Conservation (phyloP, 2,797 vertebrate genomes). For the Diceros bicornis region DNA sequence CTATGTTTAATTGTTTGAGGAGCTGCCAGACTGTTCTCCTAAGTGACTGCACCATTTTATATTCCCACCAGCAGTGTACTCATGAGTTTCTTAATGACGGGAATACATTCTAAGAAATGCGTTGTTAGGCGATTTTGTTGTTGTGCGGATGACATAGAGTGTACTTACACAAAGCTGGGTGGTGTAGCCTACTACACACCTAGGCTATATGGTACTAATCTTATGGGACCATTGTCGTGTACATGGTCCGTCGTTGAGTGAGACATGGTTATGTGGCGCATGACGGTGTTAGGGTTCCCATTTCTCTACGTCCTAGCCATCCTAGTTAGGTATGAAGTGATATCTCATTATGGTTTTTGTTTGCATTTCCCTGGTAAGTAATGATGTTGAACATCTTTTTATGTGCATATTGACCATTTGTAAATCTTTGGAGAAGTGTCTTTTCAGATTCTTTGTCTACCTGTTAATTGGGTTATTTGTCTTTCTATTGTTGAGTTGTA, state of each 20-base stretch:
- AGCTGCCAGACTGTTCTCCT: not conserved
- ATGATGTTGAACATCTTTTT: not conserved
- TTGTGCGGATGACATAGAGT: no score
- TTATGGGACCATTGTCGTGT: no score
- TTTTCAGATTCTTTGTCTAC: not conserved
- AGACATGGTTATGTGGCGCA: no score
- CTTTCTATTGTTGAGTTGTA: not conserved
- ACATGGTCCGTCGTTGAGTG: no score
- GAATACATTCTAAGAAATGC: no score
- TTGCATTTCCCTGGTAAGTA: slow-evolving; percentile 1
- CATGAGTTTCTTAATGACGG: no score
- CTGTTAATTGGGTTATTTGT: slow-evolving; percentile 27
- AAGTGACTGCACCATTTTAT: not conserved
- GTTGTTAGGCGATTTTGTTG: no score
- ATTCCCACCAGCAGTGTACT: not conserved
- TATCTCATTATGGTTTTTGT: not conserved
- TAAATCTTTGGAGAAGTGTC: not conserved
- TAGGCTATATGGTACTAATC: no score
- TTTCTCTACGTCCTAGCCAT: not conserved
- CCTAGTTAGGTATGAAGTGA: not conserved
- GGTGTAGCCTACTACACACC: no score
- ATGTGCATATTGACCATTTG: not conserved
- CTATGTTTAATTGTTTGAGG: not conserved
- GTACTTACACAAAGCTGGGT: no score
- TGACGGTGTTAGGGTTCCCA: not conserved